These are phyloP conservation scores for Nasonia longicornis DNA, from an alignment of 1,140 invertebrate species.

Conservation along the genomic window DNA sequence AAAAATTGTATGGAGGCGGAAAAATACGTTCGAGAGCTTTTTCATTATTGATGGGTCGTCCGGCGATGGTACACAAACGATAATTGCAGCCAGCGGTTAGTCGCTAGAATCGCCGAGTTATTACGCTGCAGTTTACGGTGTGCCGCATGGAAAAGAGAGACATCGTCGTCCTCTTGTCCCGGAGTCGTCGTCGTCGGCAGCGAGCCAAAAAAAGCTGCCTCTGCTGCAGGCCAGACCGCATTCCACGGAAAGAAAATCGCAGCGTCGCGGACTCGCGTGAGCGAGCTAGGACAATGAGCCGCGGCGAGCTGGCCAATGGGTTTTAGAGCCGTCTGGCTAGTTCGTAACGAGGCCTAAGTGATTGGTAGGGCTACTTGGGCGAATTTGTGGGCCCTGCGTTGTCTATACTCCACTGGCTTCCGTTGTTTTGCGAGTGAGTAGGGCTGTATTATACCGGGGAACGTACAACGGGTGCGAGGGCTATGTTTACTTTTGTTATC, in stretches of 20 bases:
- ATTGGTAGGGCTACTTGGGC: not conserved
- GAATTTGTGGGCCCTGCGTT: not conserved
- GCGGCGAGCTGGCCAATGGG: not conserved
- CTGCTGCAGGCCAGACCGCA: constrained; percentile 8
- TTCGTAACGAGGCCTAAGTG: not conserved
- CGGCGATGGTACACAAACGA: constrained; percentile 32
- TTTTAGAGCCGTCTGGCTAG: not conserved
- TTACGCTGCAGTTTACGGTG: constrained; percentile 51
- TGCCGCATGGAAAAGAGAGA: constrained; percentile 50
- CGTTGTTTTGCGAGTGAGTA: not conserved
- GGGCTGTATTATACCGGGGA: not conserved
- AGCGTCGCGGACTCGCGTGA: not conserved
- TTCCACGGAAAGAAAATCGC: constrained; percentile 27
- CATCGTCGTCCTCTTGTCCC: not conserved
- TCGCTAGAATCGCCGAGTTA: constrained; percentile 36
- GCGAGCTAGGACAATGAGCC: not conserved
- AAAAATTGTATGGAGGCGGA: not conserved
- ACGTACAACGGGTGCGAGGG: not conserved
- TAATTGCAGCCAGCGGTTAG: constrained; percentile 50
- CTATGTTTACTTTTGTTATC: no score
- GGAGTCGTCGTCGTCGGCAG: not conserved
- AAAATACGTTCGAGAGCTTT: not conserved
- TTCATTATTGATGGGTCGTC: constrained; percentile 37
- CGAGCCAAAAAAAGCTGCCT: not conserved
- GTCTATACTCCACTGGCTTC: not conserved